Evolutionary conservation across 2,113 vertebrate genomes (phyloP), one percentile per base, ranked within the genome.

Genomic region (Sturnus vulgaris): DNA sequence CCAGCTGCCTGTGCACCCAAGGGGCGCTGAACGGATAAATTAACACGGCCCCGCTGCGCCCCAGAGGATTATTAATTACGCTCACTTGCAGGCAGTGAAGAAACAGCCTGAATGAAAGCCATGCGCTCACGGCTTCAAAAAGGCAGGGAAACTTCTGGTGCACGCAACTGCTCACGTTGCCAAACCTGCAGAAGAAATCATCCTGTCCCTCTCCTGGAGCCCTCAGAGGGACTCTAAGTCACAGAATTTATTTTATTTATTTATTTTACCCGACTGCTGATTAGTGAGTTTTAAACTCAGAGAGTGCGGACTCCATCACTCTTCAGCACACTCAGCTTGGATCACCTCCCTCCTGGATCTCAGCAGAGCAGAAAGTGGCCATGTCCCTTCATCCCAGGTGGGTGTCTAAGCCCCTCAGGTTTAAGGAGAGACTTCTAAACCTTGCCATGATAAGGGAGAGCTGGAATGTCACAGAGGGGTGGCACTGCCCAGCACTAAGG

Each of bases 281-380:
- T 82, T 20, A 59, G 6, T 18, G 56, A 76, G 20, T 12, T 64
- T 61, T 40, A 85, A 78, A 52, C 13, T 8, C 49, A 47, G 30
- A 59, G 16, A 71, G 8, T 3, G 2, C 37, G 0, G 2, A 20
- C 30, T 52, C 33, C 25, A 15, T 46, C 10, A 10, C 22, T 27
- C 5, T 25, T 57, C n/a, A 39, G 42, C 76, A 33, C 30, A 19
- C 5, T 75, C 84, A 9, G 27, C 40, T 50, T 33, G 47, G 33
- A 70, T 15, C 20, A 55, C 50, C 18, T 71, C 35, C 27, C 14
- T 52, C 16, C 24, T 21, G 5, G 3, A 24, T 46, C 17, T 39
- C 20, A 15, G 60, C 27, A 42, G 40, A 71, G 24, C 7, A 2
- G 44, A 37, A 68, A 42, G 33, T 0, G 0, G 2, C 2, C 0